phyloP scores from a whole-genome alignment of 2,797 vertebrate genomes.

The Silurus lanzhouensis region DNA sequence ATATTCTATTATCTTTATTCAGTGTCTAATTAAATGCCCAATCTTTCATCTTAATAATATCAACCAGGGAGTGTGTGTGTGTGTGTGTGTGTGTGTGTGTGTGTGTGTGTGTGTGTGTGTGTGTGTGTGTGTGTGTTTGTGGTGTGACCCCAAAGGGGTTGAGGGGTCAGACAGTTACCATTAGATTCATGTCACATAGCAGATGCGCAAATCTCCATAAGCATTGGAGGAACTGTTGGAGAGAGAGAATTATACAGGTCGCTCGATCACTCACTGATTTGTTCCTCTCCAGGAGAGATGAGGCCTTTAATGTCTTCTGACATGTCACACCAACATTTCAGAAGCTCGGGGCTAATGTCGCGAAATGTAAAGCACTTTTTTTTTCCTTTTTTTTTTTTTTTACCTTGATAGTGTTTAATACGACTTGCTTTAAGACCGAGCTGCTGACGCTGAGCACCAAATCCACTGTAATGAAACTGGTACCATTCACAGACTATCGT shows the following conservation, averaged over 20 bases:
- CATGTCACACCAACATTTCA: slow-evolving; percentile 52
- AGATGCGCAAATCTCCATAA: slow-evolving; percentile 76
- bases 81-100: slow-evolving; percentile 44
- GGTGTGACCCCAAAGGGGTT: slow-evolving; percentile 62
- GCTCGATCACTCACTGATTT: slow-evolving; percentile 65
- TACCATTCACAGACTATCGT: not conserved
- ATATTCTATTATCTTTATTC: not conserved
- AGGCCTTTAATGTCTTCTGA: slow-evolving; percentile 53
- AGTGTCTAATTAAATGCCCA: slow-evolving; percentile 28
- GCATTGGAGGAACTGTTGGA: slow-evolving; percentile 72
- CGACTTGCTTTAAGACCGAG: slow-evolving; percentile 24
- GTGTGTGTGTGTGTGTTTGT: slow-evolving; percentile 60
- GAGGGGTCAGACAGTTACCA: slow-evolving; percentile 77
- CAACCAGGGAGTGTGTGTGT: slow-evolving; percentile 74
- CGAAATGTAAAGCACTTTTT: slow-evolving; percentile 7
- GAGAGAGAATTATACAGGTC: slow-evolving; percentile 61
- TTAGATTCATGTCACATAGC: slow-evolving; percentile 81
- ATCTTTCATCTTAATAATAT: slow-evolving; percentile 80
- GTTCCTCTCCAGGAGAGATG: slow-evolving; percentile 67
- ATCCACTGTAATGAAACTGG: not conserved
- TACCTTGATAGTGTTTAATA: not conserved
- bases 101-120: slow-evolving; percentile 22
- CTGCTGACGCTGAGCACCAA: not conserved
- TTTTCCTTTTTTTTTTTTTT: not conserved
- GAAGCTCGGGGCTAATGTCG: slow-evolving; percentile 33